Base-by-base conservation (phyloP, 1,140 invertebrate species). In the Oscheius sp. region DNA sequence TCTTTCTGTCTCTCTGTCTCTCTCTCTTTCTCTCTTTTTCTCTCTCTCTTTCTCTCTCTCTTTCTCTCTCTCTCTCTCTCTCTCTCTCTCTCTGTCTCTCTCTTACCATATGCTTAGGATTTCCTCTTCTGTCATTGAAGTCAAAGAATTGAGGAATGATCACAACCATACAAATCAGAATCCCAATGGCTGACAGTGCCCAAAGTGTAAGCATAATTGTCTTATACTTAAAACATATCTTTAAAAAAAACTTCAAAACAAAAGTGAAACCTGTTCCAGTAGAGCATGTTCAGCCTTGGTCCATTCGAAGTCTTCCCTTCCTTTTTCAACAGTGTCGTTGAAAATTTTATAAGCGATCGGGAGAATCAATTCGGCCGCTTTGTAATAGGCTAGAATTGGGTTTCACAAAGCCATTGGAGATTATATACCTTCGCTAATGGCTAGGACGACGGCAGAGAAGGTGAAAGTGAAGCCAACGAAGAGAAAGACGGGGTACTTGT, bases 111-210 rank as follows among this genome's bases (percentile, higher is more conserved):
- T 74, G 72, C 20, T 46, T 45, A 31, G 49, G 72, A 26, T 74
- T 62, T 58, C 72, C 72, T 34, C 29, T 18, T 31, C 61, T 61
- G 62, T 74, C 66, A 29, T 68, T 68, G 36, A 74, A 74, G 46
- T 74, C 72, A 20, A 63, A 74, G 55, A 74, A 74, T 31, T 74
- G 72, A 28, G 72, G 72, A 36, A 74, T 74, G 32, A 74, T 68
- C 3, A 74, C 20, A 20, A 74, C 45, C 34, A 74, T 74, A 32
- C 64, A 74, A 18, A 74, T 20, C n/a, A 74, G 42, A 7, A 74
- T 59, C 20, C 63, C 64, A 4, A 74, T 36, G n/a, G 72, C 59
- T 3, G 63, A 74, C n/a, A 67, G 28, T 10, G 65, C 61, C 64
- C 66, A 74, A 3, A 74, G 20, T 18, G 68, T 20, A 4, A 74